Percentiles rank a stretch among this genome's conserved stretches.
phyloP scores from a whole-genome alignment of 1,140 invertebrate species.

The Caenorhabditis remanei region DNA sequence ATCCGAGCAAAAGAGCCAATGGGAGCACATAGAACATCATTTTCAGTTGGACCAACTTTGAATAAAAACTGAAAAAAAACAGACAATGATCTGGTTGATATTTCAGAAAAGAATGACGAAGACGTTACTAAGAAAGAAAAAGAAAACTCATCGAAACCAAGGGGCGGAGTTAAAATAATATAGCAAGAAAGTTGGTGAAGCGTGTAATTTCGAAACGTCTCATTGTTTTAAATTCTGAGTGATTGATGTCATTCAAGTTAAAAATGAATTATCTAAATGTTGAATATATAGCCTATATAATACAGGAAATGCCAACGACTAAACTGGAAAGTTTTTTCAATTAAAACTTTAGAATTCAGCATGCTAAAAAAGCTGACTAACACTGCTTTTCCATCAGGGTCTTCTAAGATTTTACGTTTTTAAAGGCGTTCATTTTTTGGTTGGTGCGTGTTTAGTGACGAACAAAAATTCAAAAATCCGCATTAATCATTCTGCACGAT shows the following conservation, averaged over 20 bases:
- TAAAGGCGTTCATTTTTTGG: no score
- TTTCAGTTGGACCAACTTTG: not conserved
- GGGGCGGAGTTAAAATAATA: conserved; percentile 10
- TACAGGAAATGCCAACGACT: no score
- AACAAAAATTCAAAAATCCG: no score
- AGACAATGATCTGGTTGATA: not conserved
- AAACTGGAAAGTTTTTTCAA: no score
- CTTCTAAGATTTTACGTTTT: no score
- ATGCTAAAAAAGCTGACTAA: no score
- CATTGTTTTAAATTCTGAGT: not conserved
- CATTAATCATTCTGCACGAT: no score
- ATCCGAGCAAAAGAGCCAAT: not conserved
- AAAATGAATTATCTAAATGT: not conserved
- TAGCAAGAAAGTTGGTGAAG: not conserved
- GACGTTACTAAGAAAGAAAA: not conserved
- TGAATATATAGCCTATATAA: no score
- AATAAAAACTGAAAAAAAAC: not conserved
- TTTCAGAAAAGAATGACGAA: not conserved
- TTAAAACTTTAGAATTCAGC: no score
- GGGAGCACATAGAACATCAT: not conserved
- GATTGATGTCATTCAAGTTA: conserved; percentile 5
- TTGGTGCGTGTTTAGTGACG: no score
- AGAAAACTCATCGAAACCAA: not conserved
- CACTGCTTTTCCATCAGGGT: no score
- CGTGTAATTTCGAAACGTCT: not conserved